Percentiles rank a stretch among this genome's conserved stretches.
These are phyloP conservation scores for Drosophila prolongata DNA, from an alignment of 2,888 invertebrate genomes.

Conservation along the genomic window DNA sequence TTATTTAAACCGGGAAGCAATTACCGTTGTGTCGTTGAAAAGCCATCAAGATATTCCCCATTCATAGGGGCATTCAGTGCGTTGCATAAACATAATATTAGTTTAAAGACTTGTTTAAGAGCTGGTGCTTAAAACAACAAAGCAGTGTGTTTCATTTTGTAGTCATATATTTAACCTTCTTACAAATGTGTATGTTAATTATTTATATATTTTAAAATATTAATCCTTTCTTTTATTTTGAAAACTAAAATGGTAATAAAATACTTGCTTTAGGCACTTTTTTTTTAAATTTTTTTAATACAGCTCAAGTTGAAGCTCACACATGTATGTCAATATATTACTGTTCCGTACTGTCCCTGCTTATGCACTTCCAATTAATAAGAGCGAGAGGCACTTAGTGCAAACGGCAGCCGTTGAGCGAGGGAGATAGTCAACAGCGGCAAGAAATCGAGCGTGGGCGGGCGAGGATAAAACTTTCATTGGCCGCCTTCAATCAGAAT, in stretches of 20 bases:
- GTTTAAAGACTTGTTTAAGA: not conserved
- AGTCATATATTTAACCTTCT: too few species aligned
- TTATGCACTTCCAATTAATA: slow-evolving; percentile 77
- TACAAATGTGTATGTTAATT: too few species aligned
- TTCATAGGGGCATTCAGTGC: slow-evolving; percentile 31
- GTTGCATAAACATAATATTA: not conserved
- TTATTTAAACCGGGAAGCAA: slow-evolving; percentile 70
- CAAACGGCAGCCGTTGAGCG: slow-evolving; percentile 12
- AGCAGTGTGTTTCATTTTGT: too few species aligned
- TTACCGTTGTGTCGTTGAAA: slow-evolving; percentile 75
- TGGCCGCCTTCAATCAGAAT: slow-evolving; percentile 75
- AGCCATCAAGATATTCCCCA: slow-evolving; percentile 62
- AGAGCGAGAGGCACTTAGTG: slow-evolving; percentile 33
- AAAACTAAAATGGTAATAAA: too few species aligned
- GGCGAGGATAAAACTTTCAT: slow-evolving; percentile 65
- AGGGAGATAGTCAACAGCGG: not conserved
- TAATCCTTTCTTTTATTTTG: too few species aligned
- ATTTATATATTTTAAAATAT: too few species aligned
- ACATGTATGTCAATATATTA: not conserved
- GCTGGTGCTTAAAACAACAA: not conserved
- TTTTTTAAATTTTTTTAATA: too few species aligned
- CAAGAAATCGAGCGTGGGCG: slow-evolving; percentile 18
- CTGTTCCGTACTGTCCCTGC: slow-evolving; percentile 29
- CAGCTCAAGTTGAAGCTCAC: not conserved
- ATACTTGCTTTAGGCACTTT: too few species aligned